Percentiles rank a stretch among this genome's conserved stretches.
Evolutionary conservation across 2,888 invertebrate species (phyloP).

Genomic region (Lasioglossum zephyrum): DNA sequence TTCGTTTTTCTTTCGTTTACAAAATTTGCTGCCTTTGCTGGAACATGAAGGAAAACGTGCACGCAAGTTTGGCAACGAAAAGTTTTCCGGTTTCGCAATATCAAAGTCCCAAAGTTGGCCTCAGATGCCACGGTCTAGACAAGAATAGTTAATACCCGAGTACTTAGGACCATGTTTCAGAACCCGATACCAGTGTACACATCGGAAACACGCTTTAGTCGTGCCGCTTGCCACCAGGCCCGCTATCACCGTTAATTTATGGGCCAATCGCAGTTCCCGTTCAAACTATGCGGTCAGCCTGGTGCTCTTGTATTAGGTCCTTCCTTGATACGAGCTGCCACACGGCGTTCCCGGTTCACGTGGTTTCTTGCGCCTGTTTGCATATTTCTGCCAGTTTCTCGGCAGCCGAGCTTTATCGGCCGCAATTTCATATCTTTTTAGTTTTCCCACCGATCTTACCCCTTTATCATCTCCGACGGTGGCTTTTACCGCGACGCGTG

Average conservation of each 20-base stretch:
- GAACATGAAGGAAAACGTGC: not conserved
- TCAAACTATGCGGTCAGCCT: slow-evolving; percentile 19
- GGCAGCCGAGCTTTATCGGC: not conserved
- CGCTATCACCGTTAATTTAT: slow-evolving; percentile 58
- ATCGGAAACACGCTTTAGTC: slow-evolving; percentile 46
- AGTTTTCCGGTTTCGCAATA: not conserved
- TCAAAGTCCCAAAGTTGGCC: not conserved
- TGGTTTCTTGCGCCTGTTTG: not conserved
- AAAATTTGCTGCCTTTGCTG: not conserved
- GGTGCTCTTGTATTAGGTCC: slow-evolving; percentile 23
- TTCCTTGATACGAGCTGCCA: slow-evolving; percentile 6
- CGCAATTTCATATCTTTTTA: slow-evolving; percentile 6
- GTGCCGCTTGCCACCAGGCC: slow-evolving; percentile 18
- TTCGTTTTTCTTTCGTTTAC: not conserved
- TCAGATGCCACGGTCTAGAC: not conserved
- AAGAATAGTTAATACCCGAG: slow-evolving; percentile 22
- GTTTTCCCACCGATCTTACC: slow-evolving; percentile 13
- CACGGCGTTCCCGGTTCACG: slow-evolving; percentile 22
- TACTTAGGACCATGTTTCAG: slow-evolving; percentile 58
- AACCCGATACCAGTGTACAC: slow-evolving; percentile 32
- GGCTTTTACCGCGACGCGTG: slow-evolving; percentile 8
- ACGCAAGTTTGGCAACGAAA: not conserved
- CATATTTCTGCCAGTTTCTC: slow-evolving; percentile 12
- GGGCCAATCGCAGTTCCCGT: slow-evolving; percentile 42
- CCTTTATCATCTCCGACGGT: slow-evolving; percentile 11